Base-by-base conservation (phyloP, 2,797 vertebrate species). In the Helostoma temminkii region DNA sequence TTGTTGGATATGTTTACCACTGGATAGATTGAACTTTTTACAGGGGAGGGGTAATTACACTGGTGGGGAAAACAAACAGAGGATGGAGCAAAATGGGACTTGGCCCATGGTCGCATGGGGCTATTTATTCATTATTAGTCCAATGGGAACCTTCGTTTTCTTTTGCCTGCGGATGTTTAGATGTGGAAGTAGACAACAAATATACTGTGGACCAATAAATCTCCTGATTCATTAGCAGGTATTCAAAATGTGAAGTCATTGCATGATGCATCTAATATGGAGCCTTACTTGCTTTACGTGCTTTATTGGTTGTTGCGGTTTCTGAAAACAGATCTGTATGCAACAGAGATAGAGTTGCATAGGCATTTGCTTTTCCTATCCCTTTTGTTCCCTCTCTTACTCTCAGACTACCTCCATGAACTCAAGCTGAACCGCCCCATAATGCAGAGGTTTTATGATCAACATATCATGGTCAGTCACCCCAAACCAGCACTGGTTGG, bases 41-140 rank as follows among this genome's bases (percentile, higher is more conserved):
- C 28, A 50, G 50, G 76, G 77, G 71, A 55, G 64, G 84, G 84
- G 75, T 93, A 90, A 94, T 94, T 93, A 92, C 89, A 91, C 91
- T 89, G 86, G 76, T 90, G 87, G 83, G 85, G 87, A 91, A 93
- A 92, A 88, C 90, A 92, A 93, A 92, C 87, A 88, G 80, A 84
- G 89, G 89, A 91, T 86, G 58, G 82, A 80, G 80, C 61, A 71
- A 92, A 88, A 83, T 72, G 80, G 84, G 85, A 89, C 84, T 84
- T 66, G 78, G 81, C 74, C 69, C 12, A 8, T 70, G 76, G 90
- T 92, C 90, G 91, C 92, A 89, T 92, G 90, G 91, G 88, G 67
- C 77, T 77, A 88, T 93, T 91, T 93, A 90, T 92, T 86, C 91
- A 90, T 87, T 88, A 89, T 79, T 79, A 86, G 84, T 80, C 82